Conservation (phyloP, 2,888 invertebrate genomes). For the Metalampra italica region DNA sequence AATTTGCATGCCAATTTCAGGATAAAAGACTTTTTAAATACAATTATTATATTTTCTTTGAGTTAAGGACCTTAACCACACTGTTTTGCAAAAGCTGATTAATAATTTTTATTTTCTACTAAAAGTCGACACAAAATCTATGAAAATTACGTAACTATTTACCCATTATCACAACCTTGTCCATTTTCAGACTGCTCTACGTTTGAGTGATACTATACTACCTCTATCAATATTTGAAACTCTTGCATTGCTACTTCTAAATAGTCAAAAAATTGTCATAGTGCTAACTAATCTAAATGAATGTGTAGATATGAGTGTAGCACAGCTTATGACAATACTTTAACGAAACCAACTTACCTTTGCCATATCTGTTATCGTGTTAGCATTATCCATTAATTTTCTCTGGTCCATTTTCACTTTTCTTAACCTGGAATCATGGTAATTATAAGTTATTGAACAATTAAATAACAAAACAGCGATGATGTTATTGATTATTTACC, state of each 20-base stretch:
- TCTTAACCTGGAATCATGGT: slow-evolving; percentile 85
- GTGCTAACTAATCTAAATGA: slow-evolving; percentile 58
- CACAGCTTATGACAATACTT: slow-evolving; percentile 34
- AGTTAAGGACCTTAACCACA: no score
- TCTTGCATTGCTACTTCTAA: slow-evolving; percentile 15
- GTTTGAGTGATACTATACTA: background rate
- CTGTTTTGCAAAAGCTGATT: no score
- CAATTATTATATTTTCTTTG: no score
- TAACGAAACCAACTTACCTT: slow-evolving; percentile 85
- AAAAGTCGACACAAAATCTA: background rate
- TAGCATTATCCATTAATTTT: slow-evolving; percentile 99
- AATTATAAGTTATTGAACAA: background rate
- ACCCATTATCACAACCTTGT: background rate
- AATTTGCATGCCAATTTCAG: slow-evolving; percentile 12
- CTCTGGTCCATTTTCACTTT: slow-evolving; percentile 99
- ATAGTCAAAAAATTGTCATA: slow-evolving; percentile 10
- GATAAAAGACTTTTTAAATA: background rate
- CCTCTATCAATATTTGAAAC: background rate
- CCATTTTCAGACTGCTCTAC: background rate
- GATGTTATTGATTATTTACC: no score
- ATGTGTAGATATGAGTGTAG: slow-evolving; percentile 63
- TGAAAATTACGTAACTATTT: background rate
- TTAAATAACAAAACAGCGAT: no score
- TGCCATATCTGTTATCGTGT: slow-evolving; percentile 99
- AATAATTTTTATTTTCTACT: no score